phyloP scores from a whole-genome alignment of 2,113 vertebrate genomes.

The Scolopax mira region DNA sequence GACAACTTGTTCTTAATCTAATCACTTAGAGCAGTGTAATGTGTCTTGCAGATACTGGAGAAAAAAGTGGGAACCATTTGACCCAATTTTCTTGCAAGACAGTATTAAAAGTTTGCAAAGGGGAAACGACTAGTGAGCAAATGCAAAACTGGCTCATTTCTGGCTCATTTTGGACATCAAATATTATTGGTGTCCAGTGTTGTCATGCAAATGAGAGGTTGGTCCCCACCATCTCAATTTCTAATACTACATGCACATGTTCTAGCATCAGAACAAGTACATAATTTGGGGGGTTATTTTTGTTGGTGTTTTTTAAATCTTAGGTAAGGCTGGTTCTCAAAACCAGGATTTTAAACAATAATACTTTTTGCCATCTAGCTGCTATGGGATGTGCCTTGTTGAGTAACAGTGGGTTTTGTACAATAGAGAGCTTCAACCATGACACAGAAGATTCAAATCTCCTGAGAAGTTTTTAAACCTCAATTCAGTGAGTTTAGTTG shows the following conservation, averaged over 20 bases:
- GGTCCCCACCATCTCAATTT: not conserved
- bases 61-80: not conserved
- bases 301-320: not conserved
- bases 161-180: not conserved
- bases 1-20: not conserved
- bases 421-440: not conserved
- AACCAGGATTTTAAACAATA: not conserved
- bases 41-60: not conserved
- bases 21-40: not conserved
- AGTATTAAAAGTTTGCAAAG: not conserved
- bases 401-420: not conserved
- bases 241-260: not conserved
- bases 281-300: not conserved
- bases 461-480: not conserved
- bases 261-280: too few relatives aligned
- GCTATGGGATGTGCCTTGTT: not conserved
- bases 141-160: not conserved
- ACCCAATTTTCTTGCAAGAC: not conserved
- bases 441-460: not conserved
- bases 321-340: not conserved
- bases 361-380: too few relatives aligned
- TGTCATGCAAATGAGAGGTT: not conserved
- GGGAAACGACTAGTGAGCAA: not conserved
- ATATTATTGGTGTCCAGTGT: not conserved
- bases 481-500: not conserved